These are phyloP conservation scores for Macrotis lagotis DNA, from an alignment of 2,113 vertebrate species.

Conservation along the genomic window DNA sequence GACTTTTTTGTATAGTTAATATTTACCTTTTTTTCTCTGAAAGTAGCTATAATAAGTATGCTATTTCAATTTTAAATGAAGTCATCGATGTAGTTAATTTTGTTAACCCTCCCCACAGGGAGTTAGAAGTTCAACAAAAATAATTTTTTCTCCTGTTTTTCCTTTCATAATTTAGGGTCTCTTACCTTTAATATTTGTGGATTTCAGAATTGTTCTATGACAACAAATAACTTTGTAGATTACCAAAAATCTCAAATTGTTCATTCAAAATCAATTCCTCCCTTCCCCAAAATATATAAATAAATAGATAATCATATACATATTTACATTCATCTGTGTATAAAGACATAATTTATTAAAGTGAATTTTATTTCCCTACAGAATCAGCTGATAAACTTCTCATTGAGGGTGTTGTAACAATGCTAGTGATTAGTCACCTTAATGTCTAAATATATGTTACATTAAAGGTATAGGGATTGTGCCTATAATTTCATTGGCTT, in stretches of 20 bases:
- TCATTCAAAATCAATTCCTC: neutral
- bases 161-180: neutral
- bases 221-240: neutral
- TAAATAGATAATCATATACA: neutral
- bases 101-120: slow-evolving; percentile 30
- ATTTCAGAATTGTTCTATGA: neutral
- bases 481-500: too few relatives aligned
- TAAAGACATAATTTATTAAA: neutral
- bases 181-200: neutral
- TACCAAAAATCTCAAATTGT: neutral
- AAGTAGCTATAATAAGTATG: slow-evolving; percentile 46
- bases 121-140: slow-evolving; percentile 24
- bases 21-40: slow-evolving; percentile 59
- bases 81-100: slow-evolving; percentile 65
- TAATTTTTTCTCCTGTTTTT: neutral
- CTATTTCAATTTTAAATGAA: slow-evolving; percentile 61
- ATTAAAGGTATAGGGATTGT: too few relatives aligned
- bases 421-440: too few relatives aligned
- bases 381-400: neutral
- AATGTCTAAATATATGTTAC: too few relatives aligned
- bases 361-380: neutral
- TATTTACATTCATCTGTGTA: too few relatives aligned
- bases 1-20: slow-evolving; percentile 61
- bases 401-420: neutral
- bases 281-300: too few relatives aligned